phyloP scores from a whole-genome alignment of 2,888 invertebrate species.

The Drosophila mercatorum region DNA sequence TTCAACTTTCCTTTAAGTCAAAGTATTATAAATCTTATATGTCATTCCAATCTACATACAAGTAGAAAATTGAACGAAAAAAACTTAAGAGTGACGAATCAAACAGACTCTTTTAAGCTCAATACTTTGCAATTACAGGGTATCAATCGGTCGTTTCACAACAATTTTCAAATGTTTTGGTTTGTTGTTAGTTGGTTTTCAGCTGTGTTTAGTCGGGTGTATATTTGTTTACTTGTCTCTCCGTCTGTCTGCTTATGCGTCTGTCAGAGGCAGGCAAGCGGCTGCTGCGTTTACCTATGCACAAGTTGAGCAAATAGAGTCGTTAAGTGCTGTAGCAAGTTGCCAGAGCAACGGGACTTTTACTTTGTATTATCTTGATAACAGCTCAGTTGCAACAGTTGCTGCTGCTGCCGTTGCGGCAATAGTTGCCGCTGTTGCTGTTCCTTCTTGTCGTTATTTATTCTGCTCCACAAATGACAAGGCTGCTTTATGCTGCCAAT shows the following conservation, averaged over 20 bases:
- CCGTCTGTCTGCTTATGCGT: slow-evolving; percentile 13
- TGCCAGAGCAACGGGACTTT: slow-evolving; percentile 37
- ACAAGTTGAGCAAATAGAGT: slow-evolving; percentile 74
- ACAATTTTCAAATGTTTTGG: background rate
- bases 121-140: background rate
- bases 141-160: background rate
- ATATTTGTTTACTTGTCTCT: slow-evolving; percentile 39
- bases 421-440: slow-evolving; percentile 18
- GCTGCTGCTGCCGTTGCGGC: slow-evolving; percentile 20
- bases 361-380: slow-evolving; percentile 62
- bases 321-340: slow-evolving; percentile 61
- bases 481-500: slow-evolving; percentile 78
- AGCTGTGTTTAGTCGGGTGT: slow-evolving; percentile 43
- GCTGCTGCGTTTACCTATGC: slow-evolving; percentile 68
- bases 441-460: slow-evolving; percentile 39
- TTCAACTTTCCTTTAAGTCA: no score
- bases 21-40: no score
- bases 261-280: slow-evolving; percentile 34
- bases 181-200: slow-evolving; percentile 54
- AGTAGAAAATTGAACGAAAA: no score
- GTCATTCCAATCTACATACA: no score
- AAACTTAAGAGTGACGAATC: background rate
- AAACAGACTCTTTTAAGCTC: background rate
- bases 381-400: slow-evolving; percentile 59
- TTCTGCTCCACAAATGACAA: slow-evolving; percentile 67